Evolutionary conservation across 2,888 invertebrate genomes (phyloP).

Genomic region (Stramonita haemastoma): DNA sequence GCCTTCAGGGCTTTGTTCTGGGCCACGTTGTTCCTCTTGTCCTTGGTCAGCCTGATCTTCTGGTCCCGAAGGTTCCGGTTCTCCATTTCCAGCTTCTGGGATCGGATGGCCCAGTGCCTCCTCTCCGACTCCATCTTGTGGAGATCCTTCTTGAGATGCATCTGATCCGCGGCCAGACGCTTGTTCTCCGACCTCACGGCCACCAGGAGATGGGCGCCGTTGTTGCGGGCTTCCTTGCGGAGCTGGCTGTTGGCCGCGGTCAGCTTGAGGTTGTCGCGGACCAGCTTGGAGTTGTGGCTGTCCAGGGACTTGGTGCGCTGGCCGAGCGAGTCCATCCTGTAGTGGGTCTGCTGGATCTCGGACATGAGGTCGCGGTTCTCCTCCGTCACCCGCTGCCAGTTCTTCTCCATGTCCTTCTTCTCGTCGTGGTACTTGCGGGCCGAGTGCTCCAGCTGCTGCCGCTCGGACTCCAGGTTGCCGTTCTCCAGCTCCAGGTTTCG

Average conservation of each 20-base stretch:
- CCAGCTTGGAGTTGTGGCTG: slow-evolving; percentile 45
- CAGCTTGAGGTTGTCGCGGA: slow-evolving; percentile 44
- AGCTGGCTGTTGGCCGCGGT: slow-evolving; percentile 35
- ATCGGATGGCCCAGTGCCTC: slow-evolving; percentile 42
- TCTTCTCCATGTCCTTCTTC: slow-evolving; percentile 15
- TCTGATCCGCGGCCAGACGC: slow-evolving; percentile 26
- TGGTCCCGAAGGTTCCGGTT: slow-evolving; percentile 63
- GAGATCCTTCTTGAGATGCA: slow-evolving; percentile 36
- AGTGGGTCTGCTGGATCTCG: slow-evolving; percentile 18
- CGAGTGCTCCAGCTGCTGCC: slow-evolving; percentile 29
- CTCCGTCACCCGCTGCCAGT: slow-evolving; percentile 28
- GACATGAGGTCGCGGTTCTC: slow-evolving; percentile 43
- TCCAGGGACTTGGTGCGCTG: slow-evolving; percentile 40
- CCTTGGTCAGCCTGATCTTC: slow-evolving; percentile 53
- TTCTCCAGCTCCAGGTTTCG: slow-evolving; percentile 46
- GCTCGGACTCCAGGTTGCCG: slow-evolving; percentile 31
- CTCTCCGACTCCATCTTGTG: slow-evolving; percentile 43
- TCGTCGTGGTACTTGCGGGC: slow-evolving; percentile 38
- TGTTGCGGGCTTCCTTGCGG: slow-evolving; percentile 24
- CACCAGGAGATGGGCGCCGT: background rate
- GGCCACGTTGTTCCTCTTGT: slow-evolving; percentile 47
- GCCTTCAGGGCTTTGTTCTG: slow-evolving; percentile 43
- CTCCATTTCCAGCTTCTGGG: slow-evolving; percentile 52
- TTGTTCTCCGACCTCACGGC: slow-evolving; percentile 41
- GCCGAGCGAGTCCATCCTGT: slow-evolving; percentile 17